phyloP scores from a whole-genome alignment of 2,888 invertebrate genomes.

The Auanema freiburgensis region DNA sequence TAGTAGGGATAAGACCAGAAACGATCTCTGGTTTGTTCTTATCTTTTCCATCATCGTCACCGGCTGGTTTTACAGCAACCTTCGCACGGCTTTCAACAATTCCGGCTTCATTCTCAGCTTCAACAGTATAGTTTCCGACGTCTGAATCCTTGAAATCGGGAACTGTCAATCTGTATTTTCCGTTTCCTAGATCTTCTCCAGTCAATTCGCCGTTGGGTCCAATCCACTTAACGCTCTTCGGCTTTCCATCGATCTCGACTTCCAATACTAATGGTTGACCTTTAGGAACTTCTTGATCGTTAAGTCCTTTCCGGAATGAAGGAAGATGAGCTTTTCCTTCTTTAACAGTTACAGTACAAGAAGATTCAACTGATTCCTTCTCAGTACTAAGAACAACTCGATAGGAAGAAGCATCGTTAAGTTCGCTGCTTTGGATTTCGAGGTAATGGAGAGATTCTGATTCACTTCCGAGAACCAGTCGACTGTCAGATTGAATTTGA shows the following conservation, averaged over 20 bases:
- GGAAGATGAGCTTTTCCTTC: slow-evolving; percentile 78
- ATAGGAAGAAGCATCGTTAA: slow-evolving; percentile 43
- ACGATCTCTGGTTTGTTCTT: slow-evolving; percentile 68
- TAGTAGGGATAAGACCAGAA: slow-evolving; percentile 73
- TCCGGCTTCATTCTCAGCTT: slow-evolving; percentile 64
- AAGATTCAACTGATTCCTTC: slow-evolving; percentile 51
- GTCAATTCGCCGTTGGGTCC: slow-evolving; percentile 52
- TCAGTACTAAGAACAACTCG: slow-evolving; percentile 57
- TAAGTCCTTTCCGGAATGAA: slow-evolving; percentile 49
- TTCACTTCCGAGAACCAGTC: slow-evolving; percentile 45
- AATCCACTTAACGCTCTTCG: slow-evolving; percentile 79
- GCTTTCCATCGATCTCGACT: slow-evolving; percentile 68
- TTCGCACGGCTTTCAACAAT: slow-evolving; percentile 53
- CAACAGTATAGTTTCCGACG: slow-evolving; percentile 62
- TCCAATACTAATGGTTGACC: slow-evolving; percentile 70
- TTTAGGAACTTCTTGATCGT: slow-evolving; percentile 64
- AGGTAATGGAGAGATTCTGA: slow-evolving; percentile 50
- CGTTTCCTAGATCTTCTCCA: slow-evolving; percentile 57
- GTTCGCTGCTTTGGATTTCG: slow-evolving; percentile 40
- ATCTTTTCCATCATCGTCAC: slow-evolving; percentile 64
- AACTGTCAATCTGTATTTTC: slow-evolving; percentile 57
- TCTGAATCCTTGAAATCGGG: slow-evolving; percentile 59
- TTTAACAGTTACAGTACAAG: slow-evolving; percentile 70
- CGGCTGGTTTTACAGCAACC: slow-evolving; percentile 31
- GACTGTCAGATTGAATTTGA: slow-evolving; percentile 73